These are phyloP conservation scores for Papilio machaon DNA, from an alignment of 1,140 invertebrate species.

Conservation along the genomic window DNA sequence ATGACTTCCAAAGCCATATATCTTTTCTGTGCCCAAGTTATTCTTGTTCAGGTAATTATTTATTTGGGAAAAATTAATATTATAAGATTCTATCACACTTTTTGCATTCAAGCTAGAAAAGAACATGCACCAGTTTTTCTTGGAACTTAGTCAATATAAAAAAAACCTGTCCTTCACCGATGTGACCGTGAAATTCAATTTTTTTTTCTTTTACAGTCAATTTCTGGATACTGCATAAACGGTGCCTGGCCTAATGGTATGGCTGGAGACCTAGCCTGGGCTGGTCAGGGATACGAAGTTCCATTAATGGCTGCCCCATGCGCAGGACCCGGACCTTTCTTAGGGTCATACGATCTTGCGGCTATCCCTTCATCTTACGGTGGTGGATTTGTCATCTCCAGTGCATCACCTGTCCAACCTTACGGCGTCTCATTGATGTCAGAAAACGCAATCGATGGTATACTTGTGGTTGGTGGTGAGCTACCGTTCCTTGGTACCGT, in stretches of 20 bases:
- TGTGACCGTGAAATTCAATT: not conserved
- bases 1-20: not conserved
- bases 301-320: conserved; percentile 17
- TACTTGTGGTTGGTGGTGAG: conserved; percentile 47
- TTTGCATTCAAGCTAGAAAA: not conserved
- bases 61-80: not conserved
- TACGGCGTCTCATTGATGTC: conserved; percentile 48
- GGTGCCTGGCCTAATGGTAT: conserved; percentile 32
- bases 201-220: conserved; percentile 11
- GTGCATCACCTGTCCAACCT: conserved; percentile 45
- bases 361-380: conserved; percentile 34
- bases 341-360: conserved; percentile 21
- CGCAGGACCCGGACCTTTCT: not conserved
- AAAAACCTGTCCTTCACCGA: not conserved
- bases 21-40: not conserved
- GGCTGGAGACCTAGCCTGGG: conserved; percentile 18
- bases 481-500: conserved; percentile 59
- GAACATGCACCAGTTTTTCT: not conserved
- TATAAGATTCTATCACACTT: not conserved
- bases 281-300: conserved; percentile 3
- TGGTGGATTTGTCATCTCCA: conserved; percentile 43
- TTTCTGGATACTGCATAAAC: conserved; percentile 1
- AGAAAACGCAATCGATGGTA: conserved; percentile 51
- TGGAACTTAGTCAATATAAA: not conserved
- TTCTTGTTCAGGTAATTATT: conserved; percentile 12